Percentiles rank a stretch among this genome's conserved stretches.
phyloP scores from a whole-genome alignment of 1,140 invertebrate genomes.

The Bombus fervidus region DNA sequence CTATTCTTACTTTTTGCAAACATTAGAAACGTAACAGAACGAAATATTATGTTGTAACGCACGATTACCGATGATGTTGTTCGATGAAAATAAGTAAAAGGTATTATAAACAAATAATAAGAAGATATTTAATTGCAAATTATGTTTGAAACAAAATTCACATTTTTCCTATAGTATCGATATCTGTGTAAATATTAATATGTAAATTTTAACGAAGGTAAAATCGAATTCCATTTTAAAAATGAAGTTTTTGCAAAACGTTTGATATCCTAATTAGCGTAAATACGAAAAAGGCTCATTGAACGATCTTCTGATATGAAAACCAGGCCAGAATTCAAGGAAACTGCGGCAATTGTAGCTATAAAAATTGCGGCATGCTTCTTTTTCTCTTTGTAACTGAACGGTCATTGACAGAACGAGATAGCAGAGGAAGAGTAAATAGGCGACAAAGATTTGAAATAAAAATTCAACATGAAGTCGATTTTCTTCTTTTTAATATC shows the following conservation, averaged over 20 bases:
- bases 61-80: neutral
- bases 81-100: neutral
- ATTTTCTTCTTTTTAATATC: neutral
- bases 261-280: neutral
- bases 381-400: neutral
- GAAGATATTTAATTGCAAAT: neutral
- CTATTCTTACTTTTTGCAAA: neutral
- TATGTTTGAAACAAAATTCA: neutral
- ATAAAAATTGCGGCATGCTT: neutral
- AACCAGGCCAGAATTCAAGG: neutral
- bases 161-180: neutral
- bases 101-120: neutral
- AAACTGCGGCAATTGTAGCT: neutral
- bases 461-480: neutral
- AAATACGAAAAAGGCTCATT: neutral
- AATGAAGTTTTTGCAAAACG: neutral
- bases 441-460: neutral
- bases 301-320: neutral
- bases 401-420: constrained; percentile 14
- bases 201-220: neutral
- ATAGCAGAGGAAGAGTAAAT: constrained; percentile 5
- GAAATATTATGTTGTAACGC: neutral
- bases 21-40: neutral
- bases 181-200: neutral
- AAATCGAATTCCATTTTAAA: neutral